phyloP scores from a whole-genome alignment of 2,797 vertebrate genomes.

The Urocyon cinereoargenteus region DNA sequence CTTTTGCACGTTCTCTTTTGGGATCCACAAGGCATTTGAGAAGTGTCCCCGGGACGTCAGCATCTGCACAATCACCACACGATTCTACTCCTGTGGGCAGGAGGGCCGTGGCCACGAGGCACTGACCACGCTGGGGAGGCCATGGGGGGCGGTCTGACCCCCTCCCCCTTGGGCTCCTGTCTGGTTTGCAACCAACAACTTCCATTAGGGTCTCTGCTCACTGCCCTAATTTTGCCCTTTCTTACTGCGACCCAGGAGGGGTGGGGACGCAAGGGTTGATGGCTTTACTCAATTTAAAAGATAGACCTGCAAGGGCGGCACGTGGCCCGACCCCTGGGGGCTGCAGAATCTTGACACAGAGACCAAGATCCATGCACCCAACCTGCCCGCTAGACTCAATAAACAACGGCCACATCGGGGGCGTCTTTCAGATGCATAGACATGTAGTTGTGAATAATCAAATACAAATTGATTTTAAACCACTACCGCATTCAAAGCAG shows the following conservation, averaged over 20 bases:
- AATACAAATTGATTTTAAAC: conserved; percentile 24
- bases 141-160: not conserved
- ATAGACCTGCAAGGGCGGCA: accelerated
- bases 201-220: not conserved
- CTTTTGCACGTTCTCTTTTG: conserved; percentile 21
- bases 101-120: accelerated
- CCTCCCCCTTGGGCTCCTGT: not conserved
- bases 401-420: not conserved
- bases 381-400: accelerated
- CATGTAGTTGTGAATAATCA: not conserved
- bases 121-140: accelerated
- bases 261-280: not conserved
- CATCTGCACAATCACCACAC: accelerated
- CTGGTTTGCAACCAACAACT: not conserved
- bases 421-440: not conserved
- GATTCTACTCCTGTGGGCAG: not conserved
- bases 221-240: not conserved
- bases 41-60: accelerated
- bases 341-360: not conserved
- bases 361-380: not conserved
- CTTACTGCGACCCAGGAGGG: not conserved
- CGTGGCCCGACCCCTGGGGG: accelerated
- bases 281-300: accelerated
- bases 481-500: conserved; percentile 8
- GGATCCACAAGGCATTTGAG: not conserved